Evolutionary conservation across 2,888 invertebrate genomes (phyloP).

Genomic region (Aspidiotus rigidus): DNA sequence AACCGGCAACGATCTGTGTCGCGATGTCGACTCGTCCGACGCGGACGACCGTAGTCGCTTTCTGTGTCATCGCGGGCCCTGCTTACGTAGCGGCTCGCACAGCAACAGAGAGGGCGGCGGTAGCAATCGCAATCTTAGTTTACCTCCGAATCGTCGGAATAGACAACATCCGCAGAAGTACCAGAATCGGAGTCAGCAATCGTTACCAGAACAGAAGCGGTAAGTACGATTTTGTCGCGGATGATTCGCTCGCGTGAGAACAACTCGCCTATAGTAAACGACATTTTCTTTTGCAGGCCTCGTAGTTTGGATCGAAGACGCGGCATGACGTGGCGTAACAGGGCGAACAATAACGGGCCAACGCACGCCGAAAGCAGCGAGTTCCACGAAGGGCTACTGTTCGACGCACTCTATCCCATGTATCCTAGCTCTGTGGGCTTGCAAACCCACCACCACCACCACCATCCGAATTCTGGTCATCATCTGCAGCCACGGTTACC

Average conservation of each 20-base stretch:
- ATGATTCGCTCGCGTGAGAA: neutral
- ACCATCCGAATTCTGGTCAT: constrained; percentile 50
- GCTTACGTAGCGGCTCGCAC: constrained; percentile 4
- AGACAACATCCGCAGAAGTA: constrained; percentile 30
- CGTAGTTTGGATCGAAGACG: constrained; percentile 44
- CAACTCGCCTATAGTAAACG: constrained; percentile 38
- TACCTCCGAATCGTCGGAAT: constrained; percentile 38
- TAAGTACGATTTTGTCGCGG: neutral
- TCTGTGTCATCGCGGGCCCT: constrained; percentile 33
- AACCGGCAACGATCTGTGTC: constrained; percentile 40
- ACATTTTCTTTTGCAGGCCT: constrained; percentile 42
- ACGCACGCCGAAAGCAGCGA: constrained; percentile 46
- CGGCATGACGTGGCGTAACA: constrained; percentile 47
- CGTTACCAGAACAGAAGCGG: constrained; percentile 31
- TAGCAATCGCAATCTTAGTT: constrained; percentile 37
- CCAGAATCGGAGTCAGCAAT: constrained; percentile 42
- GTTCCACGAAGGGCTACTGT: constrained; percentile 69
- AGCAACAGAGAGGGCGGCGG: neutral
- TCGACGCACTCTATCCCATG: constrained; percentile 61
- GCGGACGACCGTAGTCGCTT: constrained; percentile 39
- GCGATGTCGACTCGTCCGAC: constrained; percentile 40
- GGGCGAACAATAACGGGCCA: constrained; percentile 43
- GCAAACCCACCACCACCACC: constrained; percentile 35
- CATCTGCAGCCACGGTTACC: constrained; percentile 42
- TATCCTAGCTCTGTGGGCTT: constrained; percentile 53